Base-by-base conservation (phyloP, 2,888 invertebrate genomes). In the Microplitis deprimator region DNA sequence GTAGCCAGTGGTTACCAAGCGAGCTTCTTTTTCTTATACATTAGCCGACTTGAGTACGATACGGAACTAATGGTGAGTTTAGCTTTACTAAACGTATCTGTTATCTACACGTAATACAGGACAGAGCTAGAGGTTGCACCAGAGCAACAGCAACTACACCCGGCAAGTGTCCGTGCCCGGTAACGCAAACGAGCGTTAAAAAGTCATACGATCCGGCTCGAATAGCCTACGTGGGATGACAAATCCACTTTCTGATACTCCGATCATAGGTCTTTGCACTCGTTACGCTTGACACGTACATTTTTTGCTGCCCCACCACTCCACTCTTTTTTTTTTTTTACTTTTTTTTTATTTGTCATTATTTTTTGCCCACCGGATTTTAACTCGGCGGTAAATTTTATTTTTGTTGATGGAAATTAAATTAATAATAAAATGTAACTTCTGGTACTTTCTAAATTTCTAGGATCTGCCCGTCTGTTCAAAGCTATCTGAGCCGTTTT, bases 191-290 rank as follows among this genome's bases (percentile, higher is more conserved):
- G 73, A 67, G 50, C 38, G 29, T 20, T 59, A 67, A 38, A 73
- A 67, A 73, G 59, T 20, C 29, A 64, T 59, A 10, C 61, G 39
- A 65, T 41, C 61, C 60, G 60, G 16, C 38, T 61, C 62, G 76
- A 65, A 75, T 73, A 73, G 73, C 61, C 71, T 82, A 84, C 84
- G 85, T 85, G 83, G 84, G 84, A 85, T 84, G 85, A 85, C 82
- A 83, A 84, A 84, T 83, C 84, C 79, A 81, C 83, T 82, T 83
- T 82, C 81, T 81, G 83, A 84, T 84, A 82, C 81, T 77, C 77
- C 20, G 65, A 65, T 65, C 38, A 38, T 20, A 65, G 65, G 20
- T 65, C 65, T 65, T 65, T 65, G 38, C 65, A 65, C 65, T 38
- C 29, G 65, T 65, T 65, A 29, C 38, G 29, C 65, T 65, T 65